Evolutionary conservation across 2,113 vertebrate species (phyloP), one percentile per base, ranked within the genome.

Genomic region (Anguilla rostrata): DNA sequence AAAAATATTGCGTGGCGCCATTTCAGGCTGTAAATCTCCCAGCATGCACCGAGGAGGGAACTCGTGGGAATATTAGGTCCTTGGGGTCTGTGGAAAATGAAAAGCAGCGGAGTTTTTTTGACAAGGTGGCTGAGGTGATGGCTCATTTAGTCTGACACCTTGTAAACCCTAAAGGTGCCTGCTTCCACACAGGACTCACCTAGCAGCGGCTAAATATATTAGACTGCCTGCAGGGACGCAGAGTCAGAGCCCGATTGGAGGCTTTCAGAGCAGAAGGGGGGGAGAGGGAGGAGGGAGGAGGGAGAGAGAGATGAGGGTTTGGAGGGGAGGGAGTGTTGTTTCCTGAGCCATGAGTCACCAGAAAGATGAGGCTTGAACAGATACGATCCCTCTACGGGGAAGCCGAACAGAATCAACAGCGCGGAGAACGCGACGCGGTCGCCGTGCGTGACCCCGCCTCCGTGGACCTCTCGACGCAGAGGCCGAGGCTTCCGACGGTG

Each of bases 141-240:
- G 18, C 16, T 80, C 39, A 80, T 80, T 80, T 41, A 41, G 39
- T 80, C 78, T 80, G 78, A 41, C 78, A 80, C 78, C 78, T 29
- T 29, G 16, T 80, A 41, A 80, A 80, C 15, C 78, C 78, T 80
- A 41, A 80, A 80, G 78, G 78, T 87, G 78, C 39, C 87, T 84
- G 56, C 46, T 56, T 82, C 63, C 80, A 88, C 87, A 29, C 60
- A 82, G 60, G 79, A 75, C 82, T 81, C 78, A 46, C 60, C 79
- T 85, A 40, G 46, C 66, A 57, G 60, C 46, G 79, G 71, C 57
- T 75, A 86, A 86, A 83, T 82, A 86, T 82, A 78, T 78, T 39
- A 39, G 20, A 39, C 60, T 63, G 86, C 81, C 86, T 82, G 29
- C 34, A 75, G 86, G 80, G 57, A 83, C 86, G 71, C 14, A 12